phyloP scores from a whole-genome alignment of 1,140 invertebrate genomes.

The Drosophila oshimai region DNA sequence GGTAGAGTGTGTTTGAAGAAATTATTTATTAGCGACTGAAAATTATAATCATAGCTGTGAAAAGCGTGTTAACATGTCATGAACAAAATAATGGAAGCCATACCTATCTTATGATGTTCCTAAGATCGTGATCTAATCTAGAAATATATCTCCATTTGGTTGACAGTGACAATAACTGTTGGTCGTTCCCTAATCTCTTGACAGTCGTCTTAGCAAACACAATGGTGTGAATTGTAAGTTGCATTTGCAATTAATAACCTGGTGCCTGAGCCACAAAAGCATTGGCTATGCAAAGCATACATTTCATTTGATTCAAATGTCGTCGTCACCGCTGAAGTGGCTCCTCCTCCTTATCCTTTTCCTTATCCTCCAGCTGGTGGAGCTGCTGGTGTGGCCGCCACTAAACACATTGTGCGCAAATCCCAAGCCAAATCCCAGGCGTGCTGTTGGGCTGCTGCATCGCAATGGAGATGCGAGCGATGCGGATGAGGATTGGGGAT shows the following conservation, averaged over 20 bases:
- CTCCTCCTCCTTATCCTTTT: not conserved
- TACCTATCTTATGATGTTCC: no score
- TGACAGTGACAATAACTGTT: no score
- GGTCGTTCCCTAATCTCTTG: no score
- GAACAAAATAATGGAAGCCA: no score
- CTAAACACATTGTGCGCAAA: conserved; percentile 78
- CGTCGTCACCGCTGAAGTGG: conserved; percentile 22
- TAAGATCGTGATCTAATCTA: no score
- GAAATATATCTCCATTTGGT: no score
- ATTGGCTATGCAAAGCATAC: conserved; percentile 37
- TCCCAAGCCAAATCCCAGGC: conserved; percentile 65
- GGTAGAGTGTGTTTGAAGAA: no score
- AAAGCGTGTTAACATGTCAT: no score
- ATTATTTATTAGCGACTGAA: no score
- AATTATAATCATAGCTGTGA: no score
- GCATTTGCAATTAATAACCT: conserved; percentile 40
- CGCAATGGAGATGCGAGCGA: conserved; percentile 27
- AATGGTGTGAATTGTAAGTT: conserved; percentile 4
- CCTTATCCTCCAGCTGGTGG: not conserved
- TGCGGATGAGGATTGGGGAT: conserved; percentile 11
- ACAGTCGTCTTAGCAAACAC: not conserved
- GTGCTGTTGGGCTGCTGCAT: conserved; percentile 50
- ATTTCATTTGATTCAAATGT: conserved; percentile 52
- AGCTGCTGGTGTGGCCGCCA: conserved; percentile 34
- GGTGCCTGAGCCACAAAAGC: conserved; percentile 5